Base-by-base conservation (phyloP, 2,888 invertebrate species). In the Nemotelus nigrinus region DNA sequence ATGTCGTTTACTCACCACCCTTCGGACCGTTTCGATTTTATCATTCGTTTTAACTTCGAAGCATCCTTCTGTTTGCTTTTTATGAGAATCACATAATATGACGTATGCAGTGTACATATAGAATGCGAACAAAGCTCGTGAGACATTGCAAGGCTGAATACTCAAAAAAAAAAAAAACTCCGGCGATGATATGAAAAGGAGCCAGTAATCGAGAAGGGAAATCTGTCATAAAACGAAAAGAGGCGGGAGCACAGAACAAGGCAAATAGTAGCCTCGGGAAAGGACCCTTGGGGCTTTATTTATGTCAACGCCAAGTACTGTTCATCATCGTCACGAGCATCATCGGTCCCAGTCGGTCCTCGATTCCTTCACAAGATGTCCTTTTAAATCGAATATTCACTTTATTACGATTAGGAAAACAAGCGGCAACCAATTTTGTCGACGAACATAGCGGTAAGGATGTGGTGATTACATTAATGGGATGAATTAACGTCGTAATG, bases 221-320 rank as follows among this genome's bases (percentile, higher is more conserved):
- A 86, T 86, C 85, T 86, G 85, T 86, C 85, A 86, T 86, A 86
- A 84, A 85, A 79, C 77, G 78, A 79, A 79, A 76, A 50, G 71
- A 77, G 77, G 79, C 77, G 74, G 74, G 60, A 74, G 74, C 55
- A 50, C 55, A 75, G 72, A 25, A 39, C 60, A 45, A 44, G 43
- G 77, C 78, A 79, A 79, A 79, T 79, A 79, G 48, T 60, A 43
- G 50, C 74, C 75, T 58, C 76, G 80, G 83, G 84, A 85, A 84
- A 84, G 84, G 84, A 83, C 87, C 86, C 87, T 83, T 83, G 87
- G 87, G 87, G 86, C 83, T 84, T 84, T 84, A 84, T 87, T 86
- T 86, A 85, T 87, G 87, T 86, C 87, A 87, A 84, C 83, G 83
- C 81, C 70, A 55, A 70, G 70, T 43, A 55, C 70, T 65, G 65